phyloP scores from a whole-genome alignment of 2,797 vertebrate genomes.

The Myotis pilosus region DNA sequence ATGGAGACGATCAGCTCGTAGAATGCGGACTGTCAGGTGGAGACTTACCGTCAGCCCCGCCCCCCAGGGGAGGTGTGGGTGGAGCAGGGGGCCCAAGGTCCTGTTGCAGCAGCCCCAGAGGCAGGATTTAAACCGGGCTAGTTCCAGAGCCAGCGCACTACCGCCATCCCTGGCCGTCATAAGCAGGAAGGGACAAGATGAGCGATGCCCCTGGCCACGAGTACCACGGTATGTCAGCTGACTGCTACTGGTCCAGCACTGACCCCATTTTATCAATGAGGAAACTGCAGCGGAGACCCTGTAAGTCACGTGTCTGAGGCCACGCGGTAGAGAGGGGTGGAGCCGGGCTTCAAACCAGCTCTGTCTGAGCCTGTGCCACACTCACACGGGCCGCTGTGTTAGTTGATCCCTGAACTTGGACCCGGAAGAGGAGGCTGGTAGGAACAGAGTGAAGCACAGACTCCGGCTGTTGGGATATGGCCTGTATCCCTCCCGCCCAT shows the following conservation, averaged over 20 bases:
- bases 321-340: background rate
- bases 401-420: background rate
- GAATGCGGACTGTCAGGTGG: background rate
- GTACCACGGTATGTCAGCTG: background rate
- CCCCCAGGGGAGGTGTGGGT: accelerated
- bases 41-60: too few relatives aligned
- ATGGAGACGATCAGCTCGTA: background rate
- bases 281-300: background rate
- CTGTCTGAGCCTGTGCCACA: background rate
- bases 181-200: background rate
- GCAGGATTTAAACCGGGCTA: background rate
- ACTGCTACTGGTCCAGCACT: background rate
- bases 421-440: accelerated
- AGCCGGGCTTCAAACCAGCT: background rate
- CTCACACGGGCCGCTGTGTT: too few relatives aligned
- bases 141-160: background rate
- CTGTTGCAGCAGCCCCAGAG: background rate
- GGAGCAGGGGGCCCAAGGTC: accelerated
- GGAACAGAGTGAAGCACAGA: background rate
- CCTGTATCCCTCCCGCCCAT: background rate
- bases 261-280: background rate
- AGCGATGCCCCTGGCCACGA: too few relatives aligned
- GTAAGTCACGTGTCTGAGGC: background rate
- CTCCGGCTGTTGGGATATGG: background rate
- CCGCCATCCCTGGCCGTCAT: background rate